phyloP scores from a whole-genome alignment of 2,888 invertebrate species.

The Agrochola litura region DNA sequence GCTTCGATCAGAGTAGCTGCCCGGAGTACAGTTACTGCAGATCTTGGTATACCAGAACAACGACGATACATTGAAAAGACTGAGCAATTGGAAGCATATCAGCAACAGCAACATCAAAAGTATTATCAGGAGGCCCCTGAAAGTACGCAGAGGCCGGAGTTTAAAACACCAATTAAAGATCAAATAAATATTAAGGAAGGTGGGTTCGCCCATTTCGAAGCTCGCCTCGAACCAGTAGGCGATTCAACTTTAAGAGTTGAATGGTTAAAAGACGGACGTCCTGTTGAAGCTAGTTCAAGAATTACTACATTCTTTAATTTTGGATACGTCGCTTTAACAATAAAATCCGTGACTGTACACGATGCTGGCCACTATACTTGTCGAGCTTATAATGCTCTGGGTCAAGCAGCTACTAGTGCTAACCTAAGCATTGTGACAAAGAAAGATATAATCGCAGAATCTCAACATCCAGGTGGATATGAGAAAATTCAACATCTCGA shows the following conservation, averaged over 20 bases:
- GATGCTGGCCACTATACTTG: conserved; percentile 98
- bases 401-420: conserved; percentile 96
- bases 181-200: conserved; percentile 97
- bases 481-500: conserved; percentile 97
- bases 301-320: conserved; percentile 98
- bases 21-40: conserved; percentile 95
- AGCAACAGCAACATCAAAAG: conserved; percentile 94
- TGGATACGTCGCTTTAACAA: conserved; percentile 98
- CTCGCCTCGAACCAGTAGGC: conserved; percentile 97
- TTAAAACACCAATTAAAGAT: conserved; percentile 97
- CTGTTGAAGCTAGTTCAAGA: conserved; percentile 97
- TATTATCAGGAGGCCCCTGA: conserved; percentile 95
- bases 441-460: conserved; percentile 96
- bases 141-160: conserved; percentile 95
- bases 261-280: conserved; percentile 97
- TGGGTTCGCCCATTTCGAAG: conserved; percentile 98
- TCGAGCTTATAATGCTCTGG: conserved; percentile 96
- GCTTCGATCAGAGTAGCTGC: conserved; percentile 94
- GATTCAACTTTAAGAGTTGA: conserved; percentile 97
- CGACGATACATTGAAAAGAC: conserved; percentile 97
- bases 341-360: conserved; percentile 96
- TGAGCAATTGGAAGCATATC: conserved; percentile 97
- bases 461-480: conserved; percentile 97
- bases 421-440: conserved; percentile 96
- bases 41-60: conserved; percentile 97